phyloP scores from a whole-genome alignment of 2,888 invertebrate species.

The Sarcophaga carnaria region DNA sequence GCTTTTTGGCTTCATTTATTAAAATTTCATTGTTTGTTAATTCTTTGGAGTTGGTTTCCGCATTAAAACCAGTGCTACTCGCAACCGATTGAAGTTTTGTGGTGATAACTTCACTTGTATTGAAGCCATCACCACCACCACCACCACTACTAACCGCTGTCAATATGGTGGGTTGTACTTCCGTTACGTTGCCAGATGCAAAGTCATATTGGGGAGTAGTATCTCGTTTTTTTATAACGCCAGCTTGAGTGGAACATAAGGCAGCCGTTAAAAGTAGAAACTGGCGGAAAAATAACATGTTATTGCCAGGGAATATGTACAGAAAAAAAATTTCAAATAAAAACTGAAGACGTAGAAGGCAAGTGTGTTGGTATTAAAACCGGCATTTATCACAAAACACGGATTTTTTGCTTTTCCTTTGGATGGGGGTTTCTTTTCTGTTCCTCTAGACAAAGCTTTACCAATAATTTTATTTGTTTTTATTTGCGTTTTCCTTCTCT shows the following conservation, averaged over 20 bases:
- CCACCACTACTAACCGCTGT: not conserved
- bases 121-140: not conserved
- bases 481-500: slow-evolving; percentile 4
- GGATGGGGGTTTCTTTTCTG: not conserved
- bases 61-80: not conserved
- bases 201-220: not conserved
- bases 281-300: not conserved
- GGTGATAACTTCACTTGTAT: slow-evolving; percentile 24
- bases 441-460: not conserved
- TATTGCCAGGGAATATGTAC: not conserved
- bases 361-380: slow-evolving; percentile 3
- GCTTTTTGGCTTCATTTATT: slow-evolving; percentile 42
- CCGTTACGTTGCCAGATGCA: slow-evolving; percentile 6
- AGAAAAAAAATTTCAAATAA: too few species aligned
- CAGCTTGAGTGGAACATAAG: slow-evolving; percentile 22
- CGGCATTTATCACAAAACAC: not conserved
- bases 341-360: not conserved
- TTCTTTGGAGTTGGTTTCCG: slow-evolving; percentile 42
- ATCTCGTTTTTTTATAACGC: slow-evolving; percentile 61
- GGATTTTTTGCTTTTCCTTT: not conserved
- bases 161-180: slow-evolving; percentile 24
- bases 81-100: slow-evolving; percentile 23
- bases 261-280: slow-evolving; percentile 19
- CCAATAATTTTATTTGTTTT: not conserved
- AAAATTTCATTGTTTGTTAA: slow-evolving; percentile 51